Percentiles rank a stretch among this genome's conserved stretches.
Evolutionary conservation across 2,888 invertebrate genomes (phyloP).

Genomic region (Cephalotes varians): DNA sequence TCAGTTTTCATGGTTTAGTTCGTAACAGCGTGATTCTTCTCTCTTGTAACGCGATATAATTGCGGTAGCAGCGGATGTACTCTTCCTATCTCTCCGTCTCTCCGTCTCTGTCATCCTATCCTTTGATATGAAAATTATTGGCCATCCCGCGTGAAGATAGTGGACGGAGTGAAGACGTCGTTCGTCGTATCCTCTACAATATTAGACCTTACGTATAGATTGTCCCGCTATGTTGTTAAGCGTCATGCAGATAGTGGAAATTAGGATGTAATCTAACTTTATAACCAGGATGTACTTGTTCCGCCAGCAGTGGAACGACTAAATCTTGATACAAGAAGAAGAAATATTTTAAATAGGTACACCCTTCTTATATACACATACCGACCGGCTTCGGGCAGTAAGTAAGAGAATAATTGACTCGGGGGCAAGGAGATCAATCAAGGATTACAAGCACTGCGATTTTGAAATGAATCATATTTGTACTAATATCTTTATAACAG

Average conservation of each 20-base stretch:
- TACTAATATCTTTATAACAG: neutral
- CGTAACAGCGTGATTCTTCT: neutral
- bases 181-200: neutral
- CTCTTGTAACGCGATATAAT: conserved; percentile 4
- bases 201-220: conserved; percentile 5
- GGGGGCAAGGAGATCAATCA: neutral
- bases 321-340: conserved; percentile 30
- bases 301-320: conserved; percentile 5
- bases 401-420: conserved; percentile 5
- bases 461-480: neutral
- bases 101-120: neutral
- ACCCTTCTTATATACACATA: conserved; percentile 3
- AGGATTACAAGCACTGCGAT: neutral
- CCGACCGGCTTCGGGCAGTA: neutral
- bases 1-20: neutral
- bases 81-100: neutral
- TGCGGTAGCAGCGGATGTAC: neutral
- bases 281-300: conserved; percentile 22
- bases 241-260: conserved; percentile 21
- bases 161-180: conserved; percentile 28
- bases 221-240: conserved; percentile 38
- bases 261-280: conserved; percentile 44
- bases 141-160: conserved; percentile 3
- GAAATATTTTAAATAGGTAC: conserved; percentile 28
- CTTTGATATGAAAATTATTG: conserved; percentile 33